phyloP scores from a whole-genome alignment of 2,888 invertebrate species.

The Torymus tubicola region DNA sequence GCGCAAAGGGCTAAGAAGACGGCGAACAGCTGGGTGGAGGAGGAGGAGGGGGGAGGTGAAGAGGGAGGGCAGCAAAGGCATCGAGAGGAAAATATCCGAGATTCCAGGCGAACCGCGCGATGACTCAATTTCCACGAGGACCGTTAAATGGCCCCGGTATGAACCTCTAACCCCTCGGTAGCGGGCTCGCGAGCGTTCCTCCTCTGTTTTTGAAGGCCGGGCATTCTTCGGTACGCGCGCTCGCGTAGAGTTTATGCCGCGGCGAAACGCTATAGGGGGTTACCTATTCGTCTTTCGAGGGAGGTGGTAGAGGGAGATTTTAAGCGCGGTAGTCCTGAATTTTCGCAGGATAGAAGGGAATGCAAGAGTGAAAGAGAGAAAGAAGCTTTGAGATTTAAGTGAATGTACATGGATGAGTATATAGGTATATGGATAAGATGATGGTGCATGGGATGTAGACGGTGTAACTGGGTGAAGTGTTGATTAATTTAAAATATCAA shows the following conservation, averaged over 20 bases:
- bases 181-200: constrained; percentile 67
- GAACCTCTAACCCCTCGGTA: constrained; percentile 59
- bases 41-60: neutral
- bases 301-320: too few species aligned
- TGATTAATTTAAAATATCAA: too few species aligned
- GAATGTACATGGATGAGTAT: too few species aligned
- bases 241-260: neutral
- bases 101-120: constrained; percentile 76
- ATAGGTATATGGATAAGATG: too few species aligned
- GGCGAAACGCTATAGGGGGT: neutral
- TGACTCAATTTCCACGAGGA: constrained; percentile 76
- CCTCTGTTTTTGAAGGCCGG: constrained; percentile 74
- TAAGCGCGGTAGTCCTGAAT: too few species aligned
- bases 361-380: too few species aligned
- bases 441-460: too few species aligned
- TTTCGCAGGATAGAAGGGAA: too few species aligned
- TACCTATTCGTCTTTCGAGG: constrained; percentile 1
- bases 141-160: constrained; percentile 75
- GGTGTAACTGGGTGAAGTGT: too few species aligned
- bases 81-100: constrained; percentile 77
- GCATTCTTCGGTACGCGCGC: constrained; percentile 69
- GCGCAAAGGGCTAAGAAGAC: neutral
- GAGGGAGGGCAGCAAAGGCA: constrained; percentile 69
- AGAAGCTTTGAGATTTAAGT: too few species aligned
- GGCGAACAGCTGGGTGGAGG: neutral